Conservation (phyloP, 2,888 invertebrate genomes). For the Yponomeuta malinellus region DNA sequence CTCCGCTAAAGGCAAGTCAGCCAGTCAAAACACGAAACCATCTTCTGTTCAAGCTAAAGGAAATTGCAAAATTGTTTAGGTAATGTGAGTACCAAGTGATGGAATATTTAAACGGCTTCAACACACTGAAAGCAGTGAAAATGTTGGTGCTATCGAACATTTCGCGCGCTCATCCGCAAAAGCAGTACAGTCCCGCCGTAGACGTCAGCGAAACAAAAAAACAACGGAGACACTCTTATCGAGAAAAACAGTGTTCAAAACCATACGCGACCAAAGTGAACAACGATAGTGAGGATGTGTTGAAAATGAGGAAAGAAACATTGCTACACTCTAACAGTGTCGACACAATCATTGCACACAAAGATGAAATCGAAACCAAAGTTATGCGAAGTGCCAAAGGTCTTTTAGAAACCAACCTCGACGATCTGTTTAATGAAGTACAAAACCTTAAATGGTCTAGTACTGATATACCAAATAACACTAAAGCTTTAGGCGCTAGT, state of each 20-base stretch:
- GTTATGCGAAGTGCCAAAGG: slow-evolving; percentile 75
- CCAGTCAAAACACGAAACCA: slow-evolving; percentile 48
- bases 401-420: slow-evolving; percentile 72
- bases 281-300: slow-evolving; percentile 25
- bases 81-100: slow-evolving; percentile 64
- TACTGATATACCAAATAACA: slow-evolving; percentile 7
- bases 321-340: slow-evolving; percentile 57
- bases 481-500: slow-evolving; percentile 61
- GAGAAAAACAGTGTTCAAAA: slow-evolving; percentile 57
- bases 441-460: slow-evolving; percentile 42
- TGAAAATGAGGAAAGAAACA: slow-evolving; percentile 43
- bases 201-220: slow-evolving; percentile 38
- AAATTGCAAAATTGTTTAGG: slow-evolving; percentile 18
- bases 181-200: slow-evolving; percentile 41
- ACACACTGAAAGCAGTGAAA: slow-evolving; percentile 68
- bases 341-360: slow-evolving; percentile 53
- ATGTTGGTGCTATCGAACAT: slow-evolving; percentile 70
- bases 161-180: slow-evolving; percentile 61
- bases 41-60: slow-evolving; percentile 26
- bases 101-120: slow-evolving; percentile 65
- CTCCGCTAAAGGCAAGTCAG: not conserved
- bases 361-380: slow-evolving; percentile 55
- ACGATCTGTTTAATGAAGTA: slow-evolving; percentile 63
- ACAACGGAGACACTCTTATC: slow-evolving; percentile 35
- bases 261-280: slow-evolving; percentile 33